Evolutionary conservation across 2,797 vertebrate species (phyloP), one percentile per base, ranked within the genome.

Genomic region (Silurus lanzhouensis): DNA sequence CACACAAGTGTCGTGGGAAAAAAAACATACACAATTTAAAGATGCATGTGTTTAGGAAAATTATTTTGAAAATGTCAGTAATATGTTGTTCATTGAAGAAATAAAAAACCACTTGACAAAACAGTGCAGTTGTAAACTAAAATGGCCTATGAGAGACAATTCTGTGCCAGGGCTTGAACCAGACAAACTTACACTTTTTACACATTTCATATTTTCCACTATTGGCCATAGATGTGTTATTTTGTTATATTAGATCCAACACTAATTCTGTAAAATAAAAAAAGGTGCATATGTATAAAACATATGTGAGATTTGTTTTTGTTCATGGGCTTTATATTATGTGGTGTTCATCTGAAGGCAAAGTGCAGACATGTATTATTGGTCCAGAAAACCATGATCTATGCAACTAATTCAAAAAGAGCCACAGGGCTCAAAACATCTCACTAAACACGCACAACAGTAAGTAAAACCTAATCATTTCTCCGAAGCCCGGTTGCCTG

Each of bases 391-490:
- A 85, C 52, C n/a, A 68, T 38, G 5, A 44, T 31, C 82, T 76
- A 61, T 85, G 76, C 55, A 74, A 79, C 82, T 10, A 15, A 72
- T 71, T 87, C 84, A 84, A 85, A 87, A 82, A 84, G 48, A 63
- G 82, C 74, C 60, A 67, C 57, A 80, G 70, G 61, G 72, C 63
- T 88, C 81, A 85, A 88, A 86, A 86, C 83, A 88, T 87, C 74
- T 83, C 70, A 84, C 52, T 84, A 74, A 84, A 84, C 55, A 85
- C 57, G 63, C 83, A 84, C 77, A 66, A 76, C 88, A 84, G 81
- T 60, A 81, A 68, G 85, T 86, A 84, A 90, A 87, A 90, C 68
- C 79, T 83, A 86, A 88, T 84, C 74, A 66, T 27, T 27, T n/a
- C 80, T 79, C 82, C 46, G 81, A 85, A 80, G 77, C 38, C 85